Conservation (phyloP, 2,888 invertebrate species). For the Deilephila elpenor region DNA sequence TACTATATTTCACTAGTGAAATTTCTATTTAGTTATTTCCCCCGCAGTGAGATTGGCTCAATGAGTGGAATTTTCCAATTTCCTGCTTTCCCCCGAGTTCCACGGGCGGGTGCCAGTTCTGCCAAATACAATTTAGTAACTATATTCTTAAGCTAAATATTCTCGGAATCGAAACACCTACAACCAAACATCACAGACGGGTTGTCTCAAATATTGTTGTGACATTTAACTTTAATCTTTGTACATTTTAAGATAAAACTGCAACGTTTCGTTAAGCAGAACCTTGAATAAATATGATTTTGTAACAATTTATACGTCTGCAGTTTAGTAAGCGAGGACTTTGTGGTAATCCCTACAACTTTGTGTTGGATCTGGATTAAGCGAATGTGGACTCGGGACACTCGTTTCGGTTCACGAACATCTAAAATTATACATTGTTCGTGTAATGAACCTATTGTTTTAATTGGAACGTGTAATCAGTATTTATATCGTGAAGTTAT, state of each 20-base stretch:
- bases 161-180: background rate
- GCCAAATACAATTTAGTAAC: background rate
- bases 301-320: background rate
- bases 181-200: background rate
- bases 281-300: background rate
- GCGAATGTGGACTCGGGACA: background rate
- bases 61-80: constrained; percentile 49
- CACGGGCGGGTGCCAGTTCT: constrained; percentile 2
- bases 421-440: no score
- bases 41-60: constrained; percentile 37
- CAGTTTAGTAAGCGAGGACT: background rate
- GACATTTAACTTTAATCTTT: no score
- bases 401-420: background rate
- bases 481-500: no score
- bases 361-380: background rate
- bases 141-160: background rate
- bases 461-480: no score
- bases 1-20: constrained; percentile 28
- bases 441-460: no score
- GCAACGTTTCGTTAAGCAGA: background rate
- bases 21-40: constrained; percentile 32
- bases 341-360: background rate
- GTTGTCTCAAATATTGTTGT: background rate
- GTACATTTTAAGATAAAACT: no score
- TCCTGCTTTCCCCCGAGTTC: constrained; percentile 37